phyloP scores from a whole-genome alignment of 2,888 invertebrate genomes.

The Tetranychus piercei region DNA sequence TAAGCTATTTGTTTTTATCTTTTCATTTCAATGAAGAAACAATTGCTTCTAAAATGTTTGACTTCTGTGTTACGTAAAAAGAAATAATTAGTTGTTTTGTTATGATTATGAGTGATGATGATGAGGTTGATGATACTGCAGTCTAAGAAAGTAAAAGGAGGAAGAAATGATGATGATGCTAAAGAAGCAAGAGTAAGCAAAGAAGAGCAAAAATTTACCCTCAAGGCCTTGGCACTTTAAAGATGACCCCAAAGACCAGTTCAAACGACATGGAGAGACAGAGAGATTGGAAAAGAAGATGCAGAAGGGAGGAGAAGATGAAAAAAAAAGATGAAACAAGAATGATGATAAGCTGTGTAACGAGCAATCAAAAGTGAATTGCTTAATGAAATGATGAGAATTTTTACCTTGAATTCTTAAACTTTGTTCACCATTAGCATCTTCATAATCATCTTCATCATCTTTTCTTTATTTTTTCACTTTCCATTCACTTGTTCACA shows the following conservation, averaged over 20 bases:
- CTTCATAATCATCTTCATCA: no score
- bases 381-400: no score
- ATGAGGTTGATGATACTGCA: background rate
- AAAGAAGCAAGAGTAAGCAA: background rate
- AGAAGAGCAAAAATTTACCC: background rate
- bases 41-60: no score
- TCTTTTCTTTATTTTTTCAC: no score
- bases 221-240: background rate
- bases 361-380: background rate
- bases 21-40: no score
- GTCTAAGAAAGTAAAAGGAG: background rate
- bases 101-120: background rate
- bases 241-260: background rate
- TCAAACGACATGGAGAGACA: background rate
- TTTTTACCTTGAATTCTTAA: no score
- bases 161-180: background rate
- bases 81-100: background rate
- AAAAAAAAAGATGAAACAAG: background rate
- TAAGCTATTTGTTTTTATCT: no score
- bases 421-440: no score
- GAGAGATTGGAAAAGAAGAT: background rate
- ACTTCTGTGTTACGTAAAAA: background rate
- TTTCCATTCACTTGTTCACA: no score
- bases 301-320: background rate
- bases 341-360: background rate